A percentile compares a stretch with the other conserved stretches of the same genome.
Evolutionary conservation across 2,113 vertebrate species (phyloP).

Genomic region (Emydura subglobosa): DNA sequence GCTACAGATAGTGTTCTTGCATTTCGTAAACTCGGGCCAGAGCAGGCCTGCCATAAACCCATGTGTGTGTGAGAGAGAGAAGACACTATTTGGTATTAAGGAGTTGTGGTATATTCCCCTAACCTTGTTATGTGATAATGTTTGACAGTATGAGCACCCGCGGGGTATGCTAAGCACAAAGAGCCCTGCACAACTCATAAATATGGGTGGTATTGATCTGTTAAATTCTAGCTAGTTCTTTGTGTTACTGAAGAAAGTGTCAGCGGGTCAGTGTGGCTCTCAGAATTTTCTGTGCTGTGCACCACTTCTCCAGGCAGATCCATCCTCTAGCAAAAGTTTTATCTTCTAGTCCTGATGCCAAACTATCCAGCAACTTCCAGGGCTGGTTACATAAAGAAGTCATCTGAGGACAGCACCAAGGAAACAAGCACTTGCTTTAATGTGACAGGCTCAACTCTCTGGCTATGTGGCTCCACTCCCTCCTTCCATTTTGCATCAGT

Average conservation of each 20-base stretch:
- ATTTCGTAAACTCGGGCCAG: background rate
- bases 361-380: background rate
- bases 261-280: background rate
- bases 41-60: background rate
- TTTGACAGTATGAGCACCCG: background rate
- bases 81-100: background rate
- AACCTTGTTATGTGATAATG: background rate
- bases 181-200: background rate
- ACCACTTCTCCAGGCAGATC: background rate
- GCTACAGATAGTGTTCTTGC: background rate
- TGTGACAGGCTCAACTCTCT: background rate
- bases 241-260: accelerated
- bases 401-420: background rate
- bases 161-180: too few relatives aligned
- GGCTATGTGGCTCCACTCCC: background rate
- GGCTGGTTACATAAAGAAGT: background rate
- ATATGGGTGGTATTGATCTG: background rate
- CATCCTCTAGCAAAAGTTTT: background rate
- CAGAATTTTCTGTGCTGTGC: background rate
- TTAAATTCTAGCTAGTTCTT: background rate
- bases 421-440: background rate
- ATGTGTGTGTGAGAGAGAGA: background rate
- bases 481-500: background rate
- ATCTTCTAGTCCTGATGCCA: background rate
- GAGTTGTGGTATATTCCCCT: background rate